These are phyloP conservation scores for Drosophila tsacasi DNA, from an alignment of 1,140 invertebrate species.

Conservation along the genomic window DNA sequence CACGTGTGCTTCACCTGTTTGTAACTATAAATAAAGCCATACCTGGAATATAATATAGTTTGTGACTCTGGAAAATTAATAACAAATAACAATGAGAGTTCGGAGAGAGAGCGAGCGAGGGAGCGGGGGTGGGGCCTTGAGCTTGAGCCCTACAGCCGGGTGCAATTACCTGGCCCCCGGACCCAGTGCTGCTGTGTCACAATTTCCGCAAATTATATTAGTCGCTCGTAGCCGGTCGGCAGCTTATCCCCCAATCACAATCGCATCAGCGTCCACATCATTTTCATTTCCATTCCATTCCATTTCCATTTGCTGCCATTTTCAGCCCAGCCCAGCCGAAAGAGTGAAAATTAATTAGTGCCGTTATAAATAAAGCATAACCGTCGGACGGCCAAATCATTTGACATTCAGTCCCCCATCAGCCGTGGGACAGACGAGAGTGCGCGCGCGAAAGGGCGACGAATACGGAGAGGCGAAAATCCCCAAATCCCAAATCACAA, in stretches of 20 bases:
- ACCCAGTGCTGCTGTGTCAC: slow-evolving; percentile 58
- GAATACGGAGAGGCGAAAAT: slow-evolving; percentile 25
- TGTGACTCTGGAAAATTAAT: slow-evolving; percentile 43
- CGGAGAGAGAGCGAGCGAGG: background rate
- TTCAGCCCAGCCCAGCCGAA: slow-evolving; percentile 37
- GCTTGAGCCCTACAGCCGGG: slow-evolving; percentile 42
- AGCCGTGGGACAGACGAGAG: slow-evolving; percentile 33
- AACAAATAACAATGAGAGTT: slow-evolving; percentile 41
- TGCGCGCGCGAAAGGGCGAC: slow-evolving; percentile 47
- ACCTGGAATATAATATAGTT: slow-evolving; percentile 7
- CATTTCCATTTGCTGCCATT: slow-evolving; percentile 29
- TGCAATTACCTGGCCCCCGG: slow-evolving; percentile 58
- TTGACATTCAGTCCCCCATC: slow-evolving; percentile 72
- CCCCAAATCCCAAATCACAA: slow-evolving; percentile 11
- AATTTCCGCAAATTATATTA: slow-evolving; percentile 80
- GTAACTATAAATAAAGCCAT: background rate
- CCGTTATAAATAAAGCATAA: slow-evolving; percentile 80
- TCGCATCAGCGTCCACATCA: slow-evolving; percentile 71
- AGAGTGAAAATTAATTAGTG: slow-evolving; percentile 77
- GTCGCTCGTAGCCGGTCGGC: slow-evolving; percentile 37
- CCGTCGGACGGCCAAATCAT: slow-evolving; percentile 70
- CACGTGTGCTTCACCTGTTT: slow-evolving; percentile 7
- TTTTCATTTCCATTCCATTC: slow-evolving; percentile 46
- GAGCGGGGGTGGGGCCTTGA: slow-evolving; percentile 21
- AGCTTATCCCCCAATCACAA: slow-evolving; percentile 54